A percentile compares a stretch with the other conserved stretches of the same genome.
phyloP scores from a whole-genome alignment of 2,797 vertebrate genomes.

The Etheostoma nigrum region DNA sequence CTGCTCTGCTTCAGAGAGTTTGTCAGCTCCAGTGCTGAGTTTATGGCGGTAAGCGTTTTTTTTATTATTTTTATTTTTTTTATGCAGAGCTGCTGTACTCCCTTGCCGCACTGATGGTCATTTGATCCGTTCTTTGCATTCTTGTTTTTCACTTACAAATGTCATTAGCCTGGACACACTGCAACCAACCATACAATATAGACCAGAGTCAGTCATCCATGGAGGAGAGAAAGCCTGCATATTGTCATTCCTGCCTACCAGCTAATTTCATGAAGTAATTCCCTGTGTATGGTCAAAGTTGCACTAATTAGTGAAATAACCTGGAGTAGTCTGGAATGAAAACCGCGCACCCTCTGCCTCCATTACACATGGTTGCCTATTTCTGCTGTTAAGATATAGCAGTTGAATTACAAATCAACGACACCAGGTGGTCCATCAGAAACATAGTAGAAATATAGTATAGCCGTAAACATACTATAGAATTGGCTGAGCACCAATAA shows the following conservation, averaged over 20 bases:
- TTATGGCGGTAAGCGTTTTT: slow-evolving; percentile 94
- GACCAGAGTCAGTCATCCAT: slow-evolving; percentile 29
- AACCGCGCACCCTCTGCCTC: slow-evolving; percentile 12
- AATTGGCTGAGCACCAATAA: background rate
- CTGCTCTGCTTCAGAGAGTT: slow-evolving; percentile 96
- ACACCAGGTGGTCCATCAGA: background rate
- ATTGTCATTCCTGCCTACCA: slow-evolving; percentile 27
- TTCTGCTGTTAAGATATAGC: slow-evolving; percentile 17
- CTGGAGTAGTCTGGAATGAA: slow-evolving; percentile 17
- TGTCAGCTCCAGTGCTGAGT: slow-evolving; percentile 93
- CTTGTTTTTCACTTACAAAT: slow-evolving; percentile 12
- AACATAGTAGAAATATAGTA: background rate
- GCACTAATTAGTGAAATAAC: slow-evolving; percentile 40
- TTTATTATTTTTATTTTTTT: no score
- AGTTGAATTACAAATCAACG: background rate
- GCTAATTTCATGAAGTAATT: slow-evolving; percentile 47
- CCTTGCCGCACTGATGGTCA: slow-evolving; percentile 7
- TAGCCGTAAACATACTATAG: background rate
- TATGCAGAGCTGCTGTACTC: slow-evolving; percentile 4
- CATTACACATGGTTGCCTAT: slow-evolving; percentile 10
- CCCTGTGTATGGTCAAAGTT: slow-evolving; percentile 22
- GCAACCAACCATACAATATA: slow-evolving; percentile 10
- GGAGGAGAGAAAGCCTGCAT: slow-evolving; percentile 15
- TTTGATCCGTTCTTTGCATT: slow-evolving; percentile 29
- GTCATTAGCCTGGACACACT: slow-evolving; percentile 17